A percentile compares a stretch with the other conserved stretches of the same genome.
Conservation (phyloP, 2,113 vertebrate genomes). For the Columba livia region DNA sequence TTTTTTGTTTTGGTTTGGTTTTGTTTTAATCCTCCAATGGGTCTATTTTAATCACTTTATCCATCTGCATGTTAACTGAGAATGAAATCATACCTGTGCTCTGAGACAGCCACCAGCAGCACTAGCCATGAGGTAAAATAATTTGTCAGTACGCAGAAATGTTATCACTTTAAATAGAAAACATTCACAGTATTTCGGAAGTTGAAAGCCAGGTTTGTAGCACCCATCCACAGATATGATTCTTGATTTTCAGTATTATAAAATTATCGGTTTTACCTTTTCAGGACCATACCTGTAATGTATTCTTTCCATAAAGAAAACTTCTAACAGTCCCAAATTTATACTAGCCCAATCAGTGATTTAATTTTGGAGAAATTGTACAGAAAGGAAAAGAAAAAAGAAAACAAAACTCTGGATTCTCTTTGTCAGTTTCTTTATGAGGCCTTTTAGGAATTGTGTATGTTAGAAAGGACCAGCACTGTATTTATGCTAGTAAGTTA, state of each 20-base stretch:
- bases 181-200: neutral
- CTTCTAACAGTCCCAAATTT: neutral
- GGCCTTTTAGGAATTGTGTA: neutral
- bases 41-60: neutral
- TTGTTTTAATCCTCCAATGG: neutral
- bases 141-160: neutral
- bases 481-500: neutral
- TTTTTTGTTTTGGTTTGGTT: neutral
- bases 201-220: neutral
- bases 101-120: neutral
- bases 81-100: neutral
- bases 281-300: neutral
- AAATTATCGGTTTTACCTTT: neutral
- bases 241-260: neutral
- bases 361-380: neutral
- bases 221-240: neutral
- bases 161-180: neutral
- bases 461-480: neutral
- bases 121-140: neutral
- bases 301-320: neutral
- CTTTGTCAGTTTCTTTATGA: neutral
- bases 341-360: neutral
- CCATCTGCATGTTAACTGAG: neutral
- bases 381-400: neutral
- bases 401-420: neutral